Conservation (phyloP, 1,140 invertebrate genomes). For the Trichonephila clavata region DNA sequence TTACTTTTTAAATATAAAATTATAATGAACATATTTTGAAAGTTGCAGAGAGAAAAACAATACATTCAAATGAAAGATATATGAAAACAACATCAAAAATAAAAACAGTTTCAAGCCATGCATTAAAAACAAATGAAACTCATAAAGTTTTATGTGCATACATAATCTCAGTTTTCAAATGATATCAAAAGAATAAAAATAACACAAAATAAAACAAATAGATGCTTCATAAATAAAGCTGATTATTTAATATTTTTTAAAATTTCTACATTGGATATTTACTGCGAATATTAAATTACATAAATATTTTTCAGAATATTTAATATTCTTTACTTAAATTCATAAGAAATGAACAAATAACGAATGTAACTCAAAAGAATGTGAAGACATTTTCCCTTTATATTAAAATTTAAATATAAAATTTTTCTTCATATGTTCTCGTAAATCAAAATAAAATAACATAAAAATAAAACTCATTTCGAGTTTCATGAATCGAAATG, state of each 20-base stretch:
- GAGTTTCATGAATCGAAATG: too few species aligned
- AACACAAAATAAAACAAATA: conserved; percentile 59
- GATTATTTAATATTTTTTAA: neutral
- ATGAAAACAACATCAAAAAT: conserved; percentile 21
- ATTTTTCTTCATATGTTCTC: too few species aligned
- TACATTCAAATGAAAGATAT: conserved; percentile 50
- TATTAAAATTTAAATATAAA: too few species aligned
- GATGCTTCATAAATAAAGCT: conserved; percentile 15
- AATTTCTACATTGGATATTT: neutral
- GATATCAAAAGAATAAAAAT: conserved; percentile 67
- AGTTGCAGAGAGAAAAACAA: conserved; percentile 32
- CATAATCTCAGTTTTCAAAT: conserved; percentile 33
- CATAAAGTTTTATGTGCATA: neutral
- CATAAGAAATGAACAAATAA: too few species aligned
- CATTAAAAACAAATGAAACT: conserved; percentile 23
- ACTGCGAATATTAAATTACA: neutral
- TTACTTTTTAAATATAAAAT: neutral
- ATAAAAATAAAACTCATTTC: too few species aligned
- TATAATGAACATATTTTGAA: conserved; percentile 36
- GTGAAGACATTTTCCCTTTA: too few species aligned
- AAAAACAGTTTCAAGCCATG: conserved; percentile 47
- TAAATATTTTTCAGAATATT: neutral
- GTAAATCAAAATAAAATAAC: too few species aligned
- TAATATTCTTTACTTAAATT: neutral
- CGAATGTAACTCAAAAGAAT: too few species aligned